Evolutionary conservation across 35 echinoderm and acorn worm species (phyloP).

Genomic region (Heliocidaris erythrogramma): DNA sequence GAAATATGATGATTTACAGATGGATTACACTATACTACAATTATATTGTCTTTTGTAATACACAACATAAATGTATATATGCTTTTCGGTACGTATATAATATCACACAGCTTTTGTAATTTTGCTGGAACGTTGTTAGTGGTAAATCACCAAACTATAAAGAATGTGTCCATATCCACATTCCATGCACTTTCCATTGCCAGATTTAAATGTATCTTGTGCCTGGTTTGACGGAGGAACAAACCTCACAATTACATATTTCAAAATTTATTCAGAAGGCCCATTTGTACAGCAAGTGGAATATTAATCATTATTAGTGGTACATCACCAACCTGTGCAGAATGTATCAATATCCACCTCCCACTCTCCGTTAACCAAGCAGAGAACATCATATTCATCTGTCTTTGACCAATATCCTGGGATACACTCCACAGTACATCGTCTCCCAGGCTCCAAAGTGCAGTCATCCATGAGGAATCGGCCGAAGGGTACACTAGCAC

Average conservation of each 20-base stretch:
- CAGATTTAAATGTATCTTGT: too few relatives aligned
- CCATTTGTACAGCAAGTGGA: neutral
- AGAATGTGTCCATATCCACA: slow-evolving; percentile 32
- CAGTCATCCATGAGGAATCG: slow-evolving; percentile 11
- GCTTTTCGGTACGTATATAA: too few relatives aligned
- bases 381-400: slow-evolving; percentile 5
- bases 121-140: neutral
- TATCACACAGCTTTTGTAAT: too few relatives aligned
- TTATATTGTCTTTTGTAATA: too few relatives aligned
- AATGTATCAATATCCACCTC: slow-evolving; percentile 36
- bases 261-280: too few relatives aligned
- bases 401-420: slow-evolving; percentile 39
- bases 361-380: slow-evolving; percentile 54
- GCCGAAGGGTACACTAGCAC: neutral
- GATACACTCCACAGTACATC: slow-evolving; percentile 55
- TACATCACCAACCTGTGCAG: slow-evolving; percentile 51
- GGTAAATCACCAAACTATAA: slow-evolving; percentile 31
- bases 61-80: too few relatives aligned
- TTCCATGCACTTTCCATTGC: slow-evolving; percentile 31
- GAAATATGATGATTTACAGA: too few relatives aligned
- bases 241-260: too few relatives aligned
- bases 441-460: slow-evolving; percentile 26
- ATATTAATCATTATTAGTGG: neutral
- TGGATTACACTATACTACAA: too few relatives aligned
- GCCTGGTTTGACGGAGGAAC: too few relatives aligned